These are phyloP conservation scores for Andricus grossulariae DNA, from an alignment of 1,140 invertebrate genomes.

Conservation along the genomic window DNA sequence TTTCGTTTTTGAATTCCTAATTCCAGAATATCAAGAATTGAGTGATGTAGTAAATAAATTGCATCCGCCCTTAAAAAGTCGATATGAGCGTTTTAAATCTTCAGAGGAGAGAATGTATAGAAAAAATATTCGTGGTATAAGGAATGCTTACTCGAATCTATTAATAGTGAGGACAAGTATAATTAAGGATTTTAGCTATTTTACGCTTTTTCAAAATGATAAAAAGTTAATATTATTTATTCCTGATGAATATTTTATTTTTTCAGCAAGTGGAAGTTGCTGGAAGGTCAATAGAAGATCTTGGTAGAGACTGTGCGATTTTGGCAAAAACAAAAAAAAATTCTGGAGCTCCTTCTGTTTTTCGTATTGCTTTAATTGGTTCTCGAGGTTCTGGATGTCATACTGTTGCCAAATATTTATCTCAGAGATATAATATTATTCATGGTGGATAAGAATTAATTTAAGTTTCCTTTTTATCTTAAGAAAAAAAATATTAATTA, in stretches of 20 bases:
- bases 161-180: conserved; percentile 53
- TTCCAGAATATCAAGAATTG: neutral
- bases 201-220: neutral
- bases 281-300: conserved; percentile 53
- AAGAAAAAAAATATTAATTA: conserved; percentile 25
- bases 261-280: conserved; percentile 57
- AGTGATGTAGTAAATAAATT: neutral
- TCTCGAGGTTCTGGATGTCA: conserved; percentile 55
- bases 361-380: conserved; percentile 66
- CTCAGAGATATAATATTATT: conserved; percentile 60
- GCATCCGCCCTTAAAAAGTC: neutral
- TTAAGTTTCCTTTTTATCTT: conserved; percentile 30
- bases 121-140: conserved; percentile 50
- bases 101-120: conserved; percentile 37
- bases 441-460: conserved; percentile 54
- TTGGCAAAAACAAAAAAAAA: conserved; percentile 53
- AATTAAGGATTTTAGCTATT: conserved; percentile 27
- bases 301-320: conserved; percentile 55
- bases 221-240: conserved; percentile 27
- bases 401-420: conserved; percentile 59
- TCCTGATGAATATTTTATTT: conserved; percentile 22
- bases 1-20: neutral
- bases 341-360: conserved; percentile 54
- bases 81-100: conserved; percentile 3
- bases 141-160: conserved; percentile 50